Conservation (phyloP, 2,113 vertebrate genomes). For the Thermophis baileyi region DNA sequence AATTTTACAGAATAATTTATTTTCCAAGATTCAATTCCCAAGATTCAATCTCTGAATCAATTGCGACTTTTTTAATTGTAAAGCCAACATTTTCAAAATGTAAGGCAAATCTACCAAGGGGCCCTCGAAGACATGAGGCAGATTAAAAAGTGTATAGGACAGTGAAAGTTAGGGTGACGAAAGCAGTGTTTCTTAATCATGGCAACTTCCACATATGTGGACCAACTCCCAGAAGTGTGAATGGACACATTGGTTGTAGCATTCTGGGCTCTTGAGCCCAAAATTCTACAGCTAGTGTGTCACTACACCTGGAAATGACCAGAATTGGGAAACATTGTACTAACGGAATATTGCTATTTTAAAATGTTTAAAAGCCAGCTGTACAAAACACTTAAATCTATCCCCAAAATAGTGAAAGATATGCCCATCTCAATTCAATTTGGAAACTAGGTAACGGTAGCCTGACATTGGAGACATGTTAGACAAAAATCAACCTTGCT, state of each 20-base stretch:
- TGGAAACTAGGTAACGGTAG: background rate
- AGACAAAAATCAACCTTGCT: background rate
- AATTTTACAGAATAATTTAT: background rate
- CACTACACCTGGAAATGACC: background rate
- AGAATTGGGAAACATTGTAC: background rate
- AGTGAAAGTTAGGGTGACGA: background rate
- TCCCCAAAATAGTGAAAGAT: background rate
- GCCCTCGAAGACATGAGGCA: background rate
- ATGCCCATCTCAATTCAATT: background rate
- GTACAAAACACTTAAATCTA: background rate
- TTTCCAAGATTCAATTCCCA: background rate
- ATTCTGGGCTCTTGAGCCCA: too few relatives aligned
- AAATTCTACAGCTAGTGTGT: background rate
- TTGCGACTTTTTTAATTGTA: background rate
- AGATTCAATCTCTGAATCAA: background rate
- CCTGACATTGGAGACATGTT: background rate
- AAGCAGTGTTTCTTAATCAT: background rate
- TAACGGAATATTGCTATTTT: background rate
- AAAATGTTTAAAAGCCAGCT: background rate
- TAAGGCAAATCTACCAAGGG: background rate
- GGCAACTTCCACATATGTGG: background rate
- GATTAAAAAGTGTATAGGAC: background rate
- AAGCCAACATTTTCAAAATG: background rate
- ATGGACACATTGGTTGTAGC: too few relatives aligned
- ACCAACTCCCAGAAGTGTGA: background rate